These are phyloP conservation scores for Nomada goodeniana DNA, from an alignment of 2,888 invertebrate genomes.

Conservation along the genomic window DNA sequence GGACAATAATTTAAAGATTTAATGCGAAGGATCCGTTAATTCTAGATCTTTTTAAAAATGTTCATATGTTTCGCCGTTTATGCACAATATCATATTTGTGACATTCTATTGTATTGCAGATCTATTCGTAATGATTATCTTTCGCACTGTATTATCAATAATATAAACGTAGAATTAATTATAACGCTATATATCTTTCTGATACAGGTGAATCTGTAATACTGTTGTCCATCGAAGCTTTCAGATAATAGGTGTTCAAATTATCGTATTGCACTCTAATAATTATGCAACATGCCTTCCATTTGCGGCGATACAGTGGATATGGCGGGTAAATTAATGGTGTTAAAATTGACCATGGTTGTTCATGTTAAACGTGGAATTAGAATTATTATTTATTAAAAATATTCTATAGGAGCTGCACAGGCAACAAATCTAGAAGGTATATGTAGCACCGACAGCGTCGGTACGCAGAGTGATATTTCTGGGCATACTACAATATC, in stretches of 20 bases:
- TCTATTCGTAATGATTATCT: slow-evolving; percentile 5
- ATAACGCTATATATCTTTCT: background rate
- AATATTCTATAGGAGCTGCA: slow-evolving; percentile 41
- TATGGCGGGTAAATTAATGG: slow-evolving; percentile 72
- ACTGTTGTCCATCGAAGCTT: slow-evolving; percentile 16
- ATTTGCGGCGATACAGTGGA: slow-evolving; percentile 78
- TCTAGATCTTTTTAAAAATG: background rate
- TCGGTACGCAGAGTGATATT: slow-evolving; percentile 88
- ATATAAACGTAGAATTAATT: background rate
- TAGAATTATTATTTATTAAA: background rate
- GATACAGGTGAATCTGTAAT: slow-evolving; percentile 33
- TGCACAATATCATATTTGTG: background rate
- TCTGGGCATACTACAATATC: slow-evolving; percentile 85
- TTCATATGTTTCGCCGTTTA: background rate
- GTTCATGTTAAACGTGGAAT: background rate
- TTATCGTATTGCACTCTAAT: slow-evolving; percentile 5
- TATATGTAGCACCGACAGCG: slow-evolving; percentile 86
- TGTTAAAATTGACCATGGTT: background rate
- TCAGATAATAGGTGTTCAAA: slow-evolving; percentile 24
- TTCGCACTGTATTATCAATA: background rate
- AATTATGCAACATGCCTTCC: slow-evolving; percentile 77
- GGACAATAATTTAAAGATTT: background rate
- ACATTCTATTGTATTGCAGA: background rate
- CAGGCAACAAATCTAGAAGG: slow-evolving; percentile 73
- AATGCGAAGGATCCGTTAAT: background rate